Evolutionary conservation across 2,888 invertebrate species (phyloP).

Genomic region (Branchinecta sandiegonensis): DNA sequence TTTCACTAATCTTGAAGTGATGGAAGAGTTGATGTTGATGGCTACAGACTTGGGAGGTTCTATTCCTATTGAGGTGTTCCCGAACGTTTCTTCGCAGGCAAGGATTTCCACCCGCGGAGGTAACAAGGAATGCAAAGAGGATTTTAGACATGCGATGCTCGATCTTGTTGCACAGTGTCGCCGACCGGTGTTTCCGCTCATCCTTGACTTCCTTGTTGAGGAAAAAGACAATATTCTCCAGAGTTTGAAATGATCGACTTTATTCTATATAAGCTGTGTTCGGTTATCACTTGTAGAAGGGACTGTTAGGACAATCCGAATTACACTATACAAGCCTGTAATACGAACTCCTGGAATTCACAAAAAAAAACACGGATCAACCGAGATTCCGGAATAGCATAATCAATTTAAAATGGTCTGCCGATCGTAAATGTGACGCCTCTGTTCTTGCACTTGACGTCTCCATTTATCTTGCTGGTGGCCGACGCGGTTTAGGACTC

Average conservation of each 20-base stretch:
- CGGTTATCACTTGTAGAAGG: too few species aligned
- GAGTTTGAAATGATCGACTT: not conserved
- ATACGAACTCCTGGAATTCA: too few species aligned
- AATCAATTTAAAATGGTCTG: constrained; percentile 90
- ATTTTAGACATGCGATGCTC: constrained; percentile 10
- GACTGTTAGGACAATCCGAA: too few species aligned
- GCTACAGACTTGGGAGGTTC: not conserved
- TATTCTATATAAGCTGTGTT: too few species aligned
- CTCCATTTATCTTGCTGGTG: constrained; percentile 98
- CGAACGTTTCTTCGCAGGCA: constrained; percentile 3
- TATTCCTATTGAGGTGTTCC: constrained; percentile 3
- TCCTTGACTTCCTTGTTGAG: not conserved
- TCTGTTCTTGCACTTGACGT: constrained; percentile 83
- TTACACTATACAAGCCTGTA: too few species aligned
- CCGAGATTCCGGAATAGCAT: not conserved
- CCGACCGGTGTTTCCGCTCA: not conserved
- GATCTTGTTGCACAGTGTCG: constrained; percentile 9
- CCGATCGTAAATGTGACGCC: constrained; percentile 88
- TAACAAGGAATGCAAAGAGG: constrained; percentile 8
- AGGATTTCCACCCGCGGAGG: constrained; percentile 4
- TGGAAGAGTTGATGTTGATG: constrained; percentile 16
- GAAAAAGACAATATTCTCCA: constrained; percentile 1
- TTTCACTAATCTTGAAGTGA: not conserved
- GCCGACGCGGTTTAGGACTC: constrained; percentile 80
- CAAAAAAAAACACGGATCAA: too few species aligned